phyloP scores from a whole-genome alignment of 53 echinoderm and acorn worm genomes.

The Luidia sarsii region DNA sequence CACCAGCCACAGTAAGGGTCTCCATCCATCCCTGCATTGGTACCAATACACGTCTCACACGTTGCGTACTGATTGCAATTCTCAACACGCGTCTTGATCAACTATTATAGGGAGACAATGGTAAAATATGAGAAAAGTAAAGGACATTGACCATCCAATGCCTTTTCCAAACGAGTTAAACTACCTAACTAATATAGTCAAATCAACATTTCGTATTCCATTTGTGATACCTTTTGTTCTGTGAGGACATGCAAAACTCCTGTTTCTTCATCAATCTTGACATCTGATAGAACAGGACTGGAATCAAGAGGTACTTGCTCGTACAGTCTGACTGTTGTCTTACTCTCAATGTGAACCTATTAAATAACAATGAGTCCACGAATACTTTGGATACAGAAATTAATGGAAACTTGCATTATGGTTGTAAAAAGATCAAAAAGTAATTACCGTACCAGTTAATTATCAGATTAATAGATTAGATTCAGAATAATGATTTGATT shows the following conservation, averaged over 20 bases:
- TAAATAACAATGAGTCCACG: background rate
- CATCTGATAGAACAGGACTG: constrained; percentile 41
- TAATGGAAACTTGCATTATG: too few species aligned
- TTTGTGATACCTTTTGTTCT: constrained; percentile 75
- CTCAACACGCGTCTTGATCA: constrained; percentile 64
- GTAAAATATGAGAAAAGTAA: too few species aligned
- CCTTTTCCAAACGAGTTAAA: too few species aligned
- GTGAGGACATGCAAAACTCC: constrained; percentile 59
- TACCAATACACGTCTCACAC: constrained; percentile 84
- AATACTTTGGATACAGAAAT: too few species aligned
- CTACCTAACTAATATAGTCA: too few species aligned
- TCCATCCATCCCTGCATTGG: constrained; percentile 68
- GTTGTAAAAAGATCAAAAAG: too few species aligned
- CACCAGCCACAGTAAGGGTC: constrained; percentile 99
- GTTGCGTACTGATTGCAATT: constrained; percentile 77
- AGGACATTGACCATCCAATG: too few species aligned
- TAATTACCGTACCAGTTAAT: too few species aligned
- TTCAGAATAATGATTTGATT: too few species aligned
- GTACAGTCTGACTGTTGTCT: constrained; percentile 54
- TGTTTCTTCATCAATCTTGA: constrained; percentile 21
- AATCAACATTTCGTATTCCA: too few species aligned
- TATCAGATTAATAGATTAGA: too few species aligned
- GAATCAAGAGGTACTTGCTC: constrained; percentile 24
- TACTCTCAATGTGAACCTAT: constrained; percentile 59
- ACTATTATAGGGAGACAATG: too few species aligned